Base-by-base conservation (phyloP, 2,797 vertebrate genomes). In the Catharus ustulatus region DNA sequence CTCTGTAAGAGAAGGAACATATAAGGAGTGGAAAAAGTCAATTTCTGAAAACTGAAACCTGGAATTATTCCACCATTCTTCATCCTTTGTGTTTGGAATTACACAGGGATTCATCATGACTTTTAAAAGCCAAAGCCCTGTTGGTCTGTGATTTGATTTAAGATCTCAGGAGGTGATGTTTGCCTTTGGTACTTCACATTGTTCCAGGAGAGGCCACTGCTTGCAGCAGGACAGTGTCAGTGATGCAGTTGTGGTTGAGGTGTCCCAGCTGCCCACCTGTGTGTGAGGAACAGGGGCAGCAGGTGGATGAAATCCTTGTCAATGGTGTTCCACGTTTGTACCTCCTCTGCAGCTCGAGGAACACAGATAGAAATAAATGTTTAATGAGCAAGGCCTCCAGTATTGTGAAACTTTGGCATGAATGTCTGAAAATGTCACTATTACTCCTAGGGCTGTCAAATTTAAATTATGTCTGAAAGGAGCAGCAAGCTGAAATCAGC, bases 401-500 rank as follows among this genome's bases (percentile, higher is more conserved):
- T 54, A 61, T 34, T 59, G 75, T 46, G 85, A 84, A 93, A 87
- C 36, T 63, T 89, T 71, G 84, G 64, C 72, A 66, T 30, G 58
- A 61, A 32, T 49, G 36, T 85, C 79, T 95, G 85, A 75, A 86
- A 92, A 87, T 78, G 48, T 80, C 73, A 75, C 49, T 69, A 15
- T 90, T 91, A 84, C 29, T 92, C 3, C 5, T 66, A 36, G 48
- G 85, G 84, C 84, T 96, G 87, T 93, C 93, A 90, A 63, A 64
- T 76, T 92, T 27, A 93, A 95, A 95, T 92, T 74, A 71, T 49
- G 58, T 51, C 79, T 88, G 87, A 91, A 93, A 87, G 76, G 62
- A 96, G 77, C 73, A 92, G 87, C 45, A 80, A 73, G 62, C 67
- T 89, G 71, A 82, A 85, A 72, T 90, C 22, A n/a, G 40, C 69